Evolutionary conservation across 2,113 vertebrate species (phyloP), one percentile per base, ranked within the genome.

Genomic region (Neodon shergylaensis): DNA sequence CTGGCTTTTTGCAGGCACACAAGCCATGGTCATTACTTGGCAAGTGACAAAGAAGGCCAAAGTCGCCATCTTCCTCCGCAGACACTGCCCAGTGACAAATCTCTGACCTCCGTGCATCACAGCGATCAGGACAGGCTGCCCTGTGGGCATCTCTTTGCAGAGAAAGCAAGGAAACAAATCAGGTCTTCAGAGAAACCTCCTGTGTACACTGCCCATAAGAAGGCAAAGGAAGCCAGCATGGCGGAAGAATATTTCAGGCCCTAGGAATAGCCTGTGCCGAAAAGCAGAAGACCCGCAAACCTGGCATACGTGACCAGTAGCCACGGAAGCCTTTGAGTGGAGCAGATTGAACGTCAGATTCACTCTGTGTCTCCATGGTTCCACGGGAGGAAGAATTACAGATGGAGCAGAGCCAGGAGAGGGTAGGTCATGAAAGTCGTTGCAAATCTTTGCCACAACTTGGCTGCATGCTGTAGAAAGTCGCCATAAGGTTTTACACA

Each of bases 381-480:
- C n/a, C 81, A 5, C 1, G 84, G 39, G 63, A 83, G 49, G 24
- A 7, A 26, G 47, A 74, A 79, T 76, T n/a, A 21, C 3, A 44
- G 88, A 74, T 12, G 3, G 12, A 49, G 73, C 12, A 39, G 58
- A 52, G 12, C 26, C 26, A 7, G 22, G 16, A 54, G 42, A 5
- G 13, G 10, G 3, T 4, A 33, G 72, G 39, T 49, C 61, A n/a
- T 3, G 5, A 47, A 70, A 81, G 44, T 22, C 28, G 36, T 70
- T 81, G 28, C 83, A 93, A 95, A 76, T 70, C 87, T 84, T 92
- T 76, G 39, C 49, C 3, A 4, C 74, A 92, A 78, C 76, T 74
- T 74, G 31, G 74, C 54, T 54, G 82, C 68, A 84, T 70, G 79
- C 84, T 87, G 39, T 72, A 47, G 77, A 65, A 61, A 76, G 24